phyloP scores from a whole-genome alignment of 2,797 vertebrate species.

The Sebastes nivosus region DNA sequence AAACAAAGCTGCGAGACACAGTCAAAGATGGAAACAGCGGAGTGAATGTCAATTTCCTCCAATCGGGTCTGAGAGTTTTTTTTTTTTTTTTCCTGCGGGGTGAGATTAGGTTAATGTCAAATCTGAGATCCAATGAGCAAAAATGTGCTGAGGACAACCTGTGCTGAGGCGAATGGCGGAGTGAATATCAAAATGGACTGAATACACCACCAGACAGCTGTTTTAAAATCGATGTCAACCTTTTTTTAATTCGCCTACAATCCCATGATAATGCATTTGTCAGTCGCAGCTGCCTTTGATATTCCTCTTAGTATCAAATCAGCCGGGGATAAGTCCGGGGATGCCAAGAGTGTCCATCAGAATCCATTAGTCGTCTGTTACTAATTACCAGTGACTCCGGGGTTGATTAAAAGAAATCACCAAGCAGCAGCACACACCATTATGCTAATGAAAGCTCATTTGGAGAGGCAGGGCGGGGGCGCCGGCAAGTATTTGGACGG shows the following conservation, averaged over 20 bases:
- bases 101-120: slow-evolving; percentile 67
- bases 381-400: slow-evolving; percentile 78
- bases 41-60: slow-evolving; percentile 75
- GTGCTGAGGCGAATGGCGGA: slow-evolving; percentile 14
- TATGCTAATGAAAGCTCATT: slow-evolving; percentile 82
- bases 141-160: slow-evolving; percentile 42
- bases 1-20: slow-evolving; percentile 68
- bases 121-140: slow-evolving; percentile 42
- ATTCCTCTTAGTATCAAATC: slow-evolving; percentile 50
- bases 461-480: slow-evolving; percentile 60
- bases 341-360: slow-evolving; percentile 71
- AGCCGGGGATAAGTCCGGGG: slow-evolving; percentile 36
- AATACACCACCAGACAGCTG: slow-evolving; percentile 14
- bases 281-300: slow-evolving; percentile 30
- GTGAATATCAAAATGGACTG: slow-evolving; percentile 17
- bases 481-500: slow-evolving; percentile 64
- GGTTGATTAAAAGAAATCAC: slow-evolving; percentile 82
- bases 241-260: slow-evolving; percentile 18
- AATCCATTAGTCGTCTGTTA: slow-evolving; percentile 76
- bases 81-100: slow-evolving; percentile 30
- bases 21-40: slow-evolving; percentile 53
- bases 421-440: slow-evolving; percentile 74
- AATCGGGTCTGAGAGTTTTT: slow-evolving; percentile 20
- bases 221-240: slow-evolving; percentile 26
- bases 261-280: slow-evolving; percentile 36